Conservation (phyloP, 1,140 invertebrate species). For the Cherax quadricarinatus region DNA sequence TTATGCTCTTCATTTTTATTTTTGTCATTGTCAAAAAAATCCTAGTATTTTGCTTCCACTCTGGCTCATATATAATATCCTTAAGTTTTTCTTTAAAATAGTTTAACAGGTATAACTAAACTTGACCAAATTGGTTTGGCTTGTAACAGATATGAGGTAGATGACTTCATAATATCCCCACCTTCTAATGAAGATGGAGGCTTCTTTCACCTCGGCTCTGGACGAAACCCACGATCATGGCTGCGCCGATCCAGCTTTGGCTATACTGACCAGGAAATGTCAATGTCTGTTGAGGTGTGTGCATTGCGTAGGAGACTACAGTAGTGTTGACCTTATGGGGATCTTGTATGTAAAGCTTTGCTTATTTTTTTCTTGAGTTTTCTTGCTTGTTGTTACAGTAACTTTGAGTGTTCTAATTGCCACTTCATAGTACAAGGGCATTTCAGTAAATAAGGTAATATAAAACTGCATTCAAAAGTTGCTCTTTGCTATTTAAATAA, state of each 20-base stretch:
- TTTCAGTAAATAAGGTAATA: too few relatives aligned
- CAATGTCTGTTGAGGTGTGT: conserved; percentile 64
- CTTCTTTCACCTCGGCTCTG: conserved; percentile 55
- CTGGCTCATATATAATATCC: too few relatives aligned
- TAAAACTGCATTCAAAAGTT: too few relatives aligned
- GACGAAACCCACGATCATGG: conserved; percentile 19
- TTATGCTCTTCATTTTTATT: too few relatives aligned
- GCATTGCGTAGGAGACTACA: not conserved
- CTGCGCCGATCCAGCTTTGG: not conserved
- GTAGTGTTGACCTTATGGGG: not conserved
- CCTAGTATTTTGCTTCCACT: too few relatives aligned
- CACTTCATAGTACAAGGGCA: too few relatives aligned
- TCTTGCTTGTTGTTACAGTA: not conserved
- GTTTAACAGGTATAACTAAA: too few relatives aligned
- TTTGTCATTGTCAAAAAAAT: too few relatives aligned
- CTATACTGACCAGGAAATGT: conserved; percentile 32
- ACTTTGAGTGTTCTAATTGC: too few relatives aligned
- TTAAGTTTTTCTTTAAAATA: too few relatives aligned
- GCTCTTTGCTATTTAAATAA: too few relatives aligned
- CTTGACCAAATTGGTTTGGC: conserved; percentile 18
- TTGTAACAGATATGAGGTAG: conserved; percentile 59
- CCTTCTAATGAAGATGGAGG: conserved; percentile 57
- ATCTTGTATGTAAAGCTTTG: not conserved
- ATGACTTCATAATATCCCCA: conserved; percentile 66
- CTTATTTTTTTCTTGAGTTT: not conserved